These are phyloP conservation scores for Agonopterix alstromeriana DNA, from an alignment of 2,888 invertebrate genomes.

Conservation along the genomic window DNA sequence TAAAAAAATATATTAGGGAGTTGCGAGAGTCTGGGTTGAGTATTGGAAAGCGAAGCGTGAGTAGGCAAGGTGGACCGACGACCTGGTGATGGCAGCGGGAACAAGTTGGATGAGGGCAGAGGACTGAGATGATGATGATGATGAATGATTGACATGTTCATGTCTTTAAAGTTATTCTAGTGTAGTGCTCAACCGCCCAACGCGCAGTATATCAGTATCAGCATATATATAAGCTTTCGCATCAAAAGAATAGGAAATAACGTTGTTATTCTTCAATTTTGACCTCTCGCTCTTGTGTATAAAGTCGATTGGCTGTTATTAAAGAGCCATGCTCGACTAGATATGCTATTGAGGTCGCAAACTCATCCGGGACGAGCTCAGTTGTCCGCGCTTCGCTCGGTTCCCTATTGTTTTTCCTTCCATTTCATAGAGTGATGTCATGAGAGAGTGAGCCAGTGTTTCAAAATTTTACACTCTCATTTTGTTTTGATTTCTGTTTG, in stretches of 20 bases:
- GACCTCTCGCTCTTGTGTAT: no score
- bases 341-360: constrained; percentile 5
- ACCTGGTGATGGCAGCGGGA: neutral
- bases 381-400: constrained; percentile 8
- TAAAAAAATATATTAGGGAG: no score
- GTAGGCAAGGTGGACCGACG: neutral
- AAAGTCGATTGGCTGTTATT: no score
- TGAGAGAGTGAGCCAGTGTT: constrained; percentile 4
- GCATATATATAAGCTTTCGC: no score
- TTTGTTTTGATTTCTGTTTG: neutral
- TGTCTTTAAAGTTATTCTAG: no score
- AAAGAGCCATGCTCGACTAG: neutral
- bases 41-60: no score
- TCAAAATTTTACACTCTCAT: neutral
- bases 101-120: neutral
- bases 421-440: constrained; percentile 4
- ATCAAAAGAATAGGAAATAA: neutral
- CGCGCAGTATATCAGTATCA: no score
- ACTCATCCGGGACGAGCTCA: constrained; percentile 6
- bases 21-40: no score
- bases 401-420: constrained; percentile 9
- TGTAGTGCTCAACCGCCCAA: no score
- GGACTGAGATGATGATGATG: no score
- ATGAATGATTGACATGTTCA: no score
- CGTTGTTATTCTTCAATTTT: neutral